Conservation (phyloP, 2,113 vertebrate species). For the Elachura formosa region DNA sequence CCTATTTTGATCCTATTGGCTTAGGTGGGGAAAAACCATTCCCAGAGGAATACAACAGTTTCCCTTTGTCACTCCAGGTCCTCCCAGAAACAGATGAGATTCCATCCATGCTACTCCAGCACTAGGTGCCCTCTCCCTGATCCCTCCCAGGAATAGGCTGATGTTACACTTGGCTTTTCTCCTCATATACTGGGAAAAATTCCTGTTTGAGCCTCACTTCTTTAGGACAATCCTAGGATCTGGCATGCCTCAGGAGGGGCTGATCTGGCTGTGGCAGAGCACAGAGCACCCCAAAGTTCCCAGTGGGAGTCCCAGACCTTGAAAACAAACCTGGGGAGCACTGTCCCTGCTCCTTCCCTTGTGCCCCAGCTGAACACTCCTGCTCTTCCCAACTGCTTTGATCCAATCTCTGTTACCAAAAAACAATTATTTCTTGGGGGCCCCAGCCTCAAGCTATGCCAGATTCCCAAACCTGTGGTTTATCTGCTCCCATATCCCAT, state of each 20-base stretch:
- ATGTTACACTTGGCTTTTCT: background rate
- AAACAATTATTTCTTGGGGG: background rate
- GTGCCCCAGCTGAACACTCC: background rate
- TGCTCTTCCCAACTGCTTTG: background rate
- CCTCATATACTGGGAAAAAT: background rate
- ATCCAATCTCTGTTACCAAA: background rate
- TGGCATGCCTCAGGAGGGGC: background rate
- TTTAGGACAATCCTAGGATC: background rate
- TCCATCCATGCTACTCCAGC: background rate
- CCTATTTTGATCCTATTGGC: too few species aligned
- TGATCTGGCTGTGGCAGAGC: background rate
- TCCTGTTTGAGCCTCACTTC: accelerated
- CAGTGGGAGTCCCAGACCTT: background rate
- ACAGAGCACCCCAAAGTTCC: background rate
- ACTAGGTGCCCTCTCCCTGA: background rate
- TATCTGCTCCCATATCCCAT: background rate
- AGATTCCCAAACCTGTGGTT: background rate
- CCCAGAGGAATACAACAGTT: too few species aligned
- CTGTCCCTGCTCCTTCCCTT: background rate
- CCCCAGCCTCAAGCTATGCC: background rate
- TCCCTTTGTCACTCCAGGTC: background rate
- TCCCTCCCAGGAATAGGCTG: background rate
- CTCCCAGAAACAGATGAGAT: background rate
- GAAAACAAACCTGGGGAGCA: background rate
- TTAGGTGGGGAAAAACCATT: too few species aligned